phyloP scores from a whole-genome alignment of 1,140 invertebrate genomes.

The Odontomachus brunneus region DNA sequence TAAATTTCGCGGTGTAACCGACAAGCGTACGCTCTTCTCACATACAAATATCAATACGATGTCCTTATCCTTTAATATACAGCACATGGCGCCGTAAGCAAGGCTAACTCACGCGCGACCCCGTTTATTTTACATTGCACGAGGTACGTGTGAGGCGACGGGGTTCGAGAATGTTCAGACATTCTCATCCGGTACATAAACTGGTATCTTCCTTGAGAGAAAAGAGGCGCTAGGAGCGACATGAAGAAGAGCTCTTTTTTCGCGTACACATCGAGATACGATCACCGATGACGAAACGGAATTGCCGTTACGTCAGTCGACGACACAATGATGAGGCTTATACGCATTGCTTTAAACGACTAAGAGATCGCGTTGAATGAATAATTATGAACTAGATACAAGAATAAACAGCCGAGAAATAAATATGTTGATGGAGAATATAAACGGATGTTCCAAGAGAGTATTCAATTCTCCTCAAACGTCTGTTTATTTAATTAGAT shows the following conservation, averaged over 20 bases:
- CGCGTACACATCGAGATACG: background rate
- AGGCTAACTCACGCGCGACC: slow-evolving; percentile 11
- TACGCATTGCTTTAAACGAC: no score
- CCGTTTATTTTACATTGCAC: slow-evolving; percentile 28
- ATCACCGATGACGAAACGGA: background rate
- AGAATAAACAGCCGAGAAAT: no score
- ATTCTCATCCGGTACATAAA: slow-evolving; percentile 17
- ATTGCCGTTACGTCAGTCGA: no score
- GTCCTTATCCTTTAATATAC: slow-evolving; percentile 47
- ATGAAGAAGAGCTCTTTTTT: background rate
- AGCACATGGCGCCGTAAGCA: slow-evolving; percentile 16
- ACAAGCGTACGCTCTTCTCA: slow-evolving; percentile 10
- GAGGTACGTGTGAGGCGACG: background rate
- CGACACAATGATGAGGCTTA: no score
- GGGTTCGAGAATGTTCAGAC: slow-evolving; percentile 2
- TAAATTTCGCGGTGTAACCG: slow-evolving; percentile 35
- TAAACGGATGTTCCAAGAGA: no score
- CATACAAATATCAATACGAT: slow-evolving; percentile 40
- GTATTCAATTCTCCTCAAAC: no score
- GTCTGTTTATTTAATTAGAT: no score
- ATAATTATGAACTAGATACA: no score
- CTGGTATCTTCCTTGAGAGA: background rate
- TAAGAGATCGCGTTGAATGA: no score
- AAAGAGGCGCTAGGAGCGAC: background rate
- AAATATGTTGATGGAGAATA: no score